Conservation (phyloP, 2,113 vertebrate species). For the Himantopus leucocephalus region DNA sequence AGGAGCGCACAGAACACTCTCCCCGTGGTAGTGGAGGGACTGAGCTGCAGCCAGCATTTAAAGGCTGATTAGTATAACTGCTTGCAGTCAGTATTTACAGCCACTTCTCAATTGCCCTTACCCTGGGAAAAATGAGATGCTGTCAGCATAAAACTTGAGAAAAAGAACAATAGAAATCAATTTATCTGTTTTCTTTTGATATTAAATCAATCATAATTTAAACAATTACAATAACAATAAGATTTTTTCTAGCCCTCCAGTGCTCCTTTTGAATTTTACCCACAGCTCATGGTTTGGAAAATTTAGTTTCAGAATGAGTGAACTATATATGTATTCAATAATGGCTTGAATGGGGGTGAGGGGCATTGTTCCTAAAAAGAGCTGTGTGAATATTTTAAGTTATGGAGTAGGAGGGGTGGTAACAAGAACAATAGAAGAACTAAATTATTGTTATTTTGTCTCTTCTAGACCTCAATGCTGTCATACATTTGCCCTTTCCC, state of each 20-base stretch:
- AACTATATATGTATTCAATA: not conserved
- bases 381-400: conserved; percentile 39
- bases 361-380: conserved; percentile 17
- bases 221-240: not conserved
- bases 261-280: conserved; percentile 3
- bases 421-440: conserved; percentile 5
- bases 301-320: conserved; percentile 4
- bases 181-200: conserved; percentile 14
- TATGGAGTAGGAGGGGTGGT: not conserved
- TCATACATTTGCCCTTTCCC: not conserved
- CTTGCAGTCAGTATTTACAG: not conserved
- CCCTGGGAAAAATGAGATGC: conserved; percentile 13
- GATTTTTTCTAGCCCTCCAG: not conserved
- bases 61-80: not conserved
- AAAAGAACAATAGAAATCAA: not conserved
- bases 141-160: not conserved
- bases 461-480: not conserved
- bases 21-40: not conserved
- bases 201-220: not conserved
- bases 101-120: not conserved
- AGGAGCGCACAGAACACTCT: not conserved
- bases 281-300: not conserved
- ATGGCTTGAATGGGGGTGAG: not conserved
- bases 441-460: conserved; percentile 38
- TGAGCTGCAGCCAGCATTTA: not conserved